Evolutionary conservation across 2,113 vertebrate genomes (phyloP), one percentile per base, ranked within the genome.

Genomic region (Dascyllus trimaculatus): DNA sequence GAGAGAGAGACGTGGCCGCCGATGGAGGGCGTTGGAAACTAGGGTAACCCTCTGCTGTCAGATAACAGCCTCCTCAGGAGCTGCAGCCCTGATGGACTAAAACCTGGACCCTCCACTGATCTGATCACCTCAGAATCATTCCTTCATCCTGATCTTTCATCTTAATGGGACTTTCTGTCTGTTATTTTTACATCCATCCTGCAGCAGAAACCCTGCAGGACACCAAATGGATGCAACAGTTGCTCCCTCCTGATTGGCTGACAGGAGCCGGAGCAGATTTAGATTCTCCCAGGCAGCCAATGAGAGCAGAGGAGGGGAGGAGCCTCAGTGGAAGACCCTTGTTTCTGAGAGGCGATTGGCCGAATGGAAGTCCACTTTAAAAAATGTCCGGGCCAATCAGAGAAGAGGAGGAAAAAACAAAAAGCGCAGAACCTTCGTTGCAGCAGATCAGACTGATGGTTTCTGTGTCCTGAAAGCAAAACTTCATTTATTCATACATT

Each of bases 1-100:
- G 57, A 0, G 64, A 18, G 62, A 25, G 21, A 61, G 59, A 75
- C 51, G 64, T 73, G 54, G 80, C 86, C 78, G 71, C 84, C 63
- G 85, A 88, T 89, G 90, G 90, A 93, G 88, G 88, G 88, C 88
- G 89, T 87, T 85, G 82, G 88, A 90, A 91, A 92, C 89, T 70
- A 77, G 52, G 67, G 32, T 77, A 86, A 89, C 46, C 68, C 57
- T 66, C 67, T 66, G 54, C 24, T 56, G 61, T 14, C 40, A 35
- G 0, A 35, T 35, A 6, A 29, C 1, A 35, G 1, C 32, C 9
- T 10, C 32, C 32, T 35, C 1, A 29, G 2, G 2, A 29, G 26
- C 26, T 29, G 26, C 26, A 3, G 26, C 26, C 8, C 32, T 9
- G 5, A 29, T 5, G 6, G 6, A 29, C 4, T 29, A 45, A 45